Percentiles rank a stretch among this genome's conserved stretches.
Evolutionary conservation across 2,888 invertebrate genomes (phyloP).

Genomic region (Drosophila rubida): DNA sequence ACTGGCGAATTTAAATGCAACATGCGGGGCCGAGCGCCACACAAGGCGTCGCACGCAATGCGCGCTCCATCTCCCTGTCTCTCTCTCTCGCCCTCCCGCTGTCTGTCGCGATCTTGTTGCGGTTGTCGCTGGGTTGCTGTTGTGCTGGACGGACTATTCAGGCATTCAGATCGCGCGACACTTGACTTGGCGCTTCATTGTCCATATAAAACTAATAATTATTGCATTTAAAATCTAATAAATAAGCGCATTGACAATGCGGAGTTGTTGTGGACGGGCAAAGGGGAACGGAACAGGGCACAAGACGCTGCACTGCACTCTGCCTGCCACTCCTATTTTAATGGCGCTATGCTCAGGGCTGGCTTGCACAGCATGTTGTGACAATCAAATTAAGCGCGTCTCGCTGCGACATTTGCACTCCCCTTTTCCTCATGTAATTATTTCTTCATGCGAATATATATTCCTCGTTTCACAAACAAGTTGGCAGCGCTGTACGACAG

Average conservation of each 20-base stretch:
- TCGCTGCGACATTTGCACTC: background rate
- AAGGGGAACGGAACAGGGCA: background rate
- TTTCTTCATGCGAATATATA: background rate
- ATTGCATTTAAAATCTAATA: constrained; percentile 82
- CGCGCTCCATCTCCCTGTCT: background rate
- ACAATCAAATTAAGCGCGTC: background rate
- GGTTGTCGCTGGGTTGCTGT: constrained; percentile 12
- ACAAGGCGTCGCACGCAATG: constrained; percentile 46
- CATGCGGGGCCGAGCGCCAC: constrained; percentile 46
- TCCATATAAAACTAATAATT: constrained; percentile 78
- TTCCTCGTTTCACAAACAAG: too few species aligned
- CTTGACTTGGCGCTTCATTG: constrained; percentile 75
- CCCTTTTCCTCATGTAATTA: background rate
- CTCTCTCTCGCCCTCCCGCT: background rate
- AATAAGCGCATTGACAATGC: constrained; percentile 73
- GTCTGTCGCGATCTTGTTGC: constrained; percentile 3
- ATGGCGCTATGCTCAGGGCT: constrained; percentile 52
- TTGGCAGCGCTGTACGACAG: too few species aligned
- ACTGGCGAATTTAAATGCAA: constrained; percentile 51
- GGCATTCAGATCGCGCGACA: constrained; percentile 60
- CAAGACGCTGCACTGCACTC: constrained; percentile 15
- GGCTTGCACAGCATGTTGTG: background rate
- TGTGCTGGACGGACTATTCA: constrained; percentile 49
- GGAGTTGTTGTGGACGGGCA: constrained; percentile 23
- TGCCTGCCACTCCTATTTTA: constrained; percentile 73